These are phyloP conservation scores for Aricia artaxerxes DNA, from an alignment of 2,888 invertebrate species.

Conservation along the genomic window DNA sequence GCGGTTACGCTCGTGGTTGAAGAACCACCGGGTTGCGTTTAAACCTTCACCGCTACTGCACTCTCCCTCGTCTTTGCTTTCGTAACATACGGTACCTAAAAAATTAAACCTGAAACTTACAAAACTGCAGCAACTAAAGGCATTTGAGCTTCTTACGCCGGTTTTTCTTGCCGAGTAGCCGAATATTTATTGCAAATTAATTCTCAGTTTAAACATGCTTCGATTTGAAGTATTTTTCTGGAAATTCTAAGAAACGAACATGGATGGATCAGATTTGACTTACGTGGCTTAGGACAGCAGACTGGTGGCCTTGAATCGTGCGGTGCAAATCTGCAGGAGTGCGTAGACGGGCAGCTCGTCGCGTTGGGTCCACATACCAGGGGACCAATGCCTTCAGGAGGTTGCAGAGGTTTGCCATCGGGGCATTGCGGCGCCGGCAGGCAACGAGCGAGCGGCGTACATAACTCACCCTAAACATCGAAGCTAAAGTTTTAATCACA, in stretches of 20 bases:
- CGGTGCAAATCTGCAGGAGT: constrained; percentile 91
- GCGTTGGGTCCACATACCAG: constrained; percentile 87
- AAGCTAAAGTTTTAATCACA: constrained; percentile 20
- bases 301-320: constrained; percentile 88
- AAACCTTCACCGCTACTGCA: constrained; percentile 71
- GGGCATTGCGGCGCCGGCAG: constrained; percentile 79
- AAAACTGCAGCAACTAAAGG: too few species aligned
- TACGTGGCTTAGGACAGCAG: constrained; percentile 93
- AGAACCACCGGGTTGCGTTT: constrained; percentile 84
- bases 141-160: too few species aligned
- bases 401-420: constrained; percentile 56
- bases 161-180: too few species aligned
- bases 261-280: constrained; percentile 47
- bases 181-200: too few species aligned
- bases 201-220: too few species aligned
- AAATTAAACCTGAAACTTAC: not conserved
- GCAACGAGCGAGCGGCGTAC: constrained; percentile 90
- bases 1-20: constrained; percentile 88
- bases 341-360: constrained; percentile 90
- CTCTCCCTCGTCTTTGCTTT: constrained; percentile 82
- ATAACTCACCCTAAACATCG: constrained; percentile 76
- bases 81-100: constrained; percentile 89
- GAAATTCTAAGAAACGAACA: not conserved
- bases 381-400: constrained; percentile 73
- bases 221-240: too few species aligned